phyloP scores from a whole-genome alignment of 1,140 invertebrate genomes.

The Drosophila takahashii region DNA sequence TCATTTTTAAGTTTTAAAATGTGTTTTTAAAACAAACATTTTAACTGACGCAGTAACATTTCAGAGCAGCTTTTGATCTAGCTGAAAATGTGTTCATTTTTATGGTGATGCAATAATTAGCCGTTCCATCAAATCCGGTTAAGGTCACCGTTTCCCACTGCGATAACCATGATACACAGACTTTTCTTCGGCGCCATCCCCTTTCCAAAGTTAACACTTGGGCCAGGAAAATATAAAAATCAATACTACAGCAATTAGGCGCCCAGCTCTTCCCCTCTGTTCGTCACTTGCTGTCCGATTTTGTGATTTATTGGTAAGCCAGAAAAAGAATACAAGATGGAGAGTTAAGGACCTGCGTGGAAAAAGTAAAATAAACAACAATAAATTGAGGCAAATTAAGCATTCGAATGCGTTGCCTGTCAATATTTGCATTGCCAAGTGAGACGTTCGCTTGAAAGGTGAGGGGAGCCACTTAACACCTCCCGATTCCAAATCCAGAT shows the following conservation, averaged over 20 bases:
- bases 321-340: constrained; percentile 5
- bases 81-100: not conserved
- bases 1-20: constrained; percentile 25
- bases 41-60: too few species aligned
- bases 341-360: constrained; percentile 2
- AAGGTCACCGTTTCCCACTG: not conserved
- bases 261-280: constrained; percentile 4
- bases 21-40: too few species aligned
- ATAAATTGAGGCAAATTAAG: constrained; percentile 74
- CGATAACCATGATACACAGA: not conserved
- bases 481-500: constrained; percentile 35
- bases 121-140: constrained; percentile 15
- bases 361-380: constrained; percentile 58
- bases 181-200: constrained; percentile 20
- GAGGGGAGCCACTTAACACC: constrained; percentile 26
- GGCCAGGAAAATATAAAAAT: constrained; percentile 50
- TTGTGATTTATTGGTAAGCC: constrained; percentile 58
- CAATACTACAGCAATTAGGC: constrained; percentile 67
- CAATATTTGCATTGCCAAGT: constrained; percentile 70
- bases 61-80: too few species aligned
- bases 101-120: constrained; percentile 16
- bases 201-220: constrained; percentile 28
- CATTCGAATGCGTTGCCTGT: constrained; percentile 55
- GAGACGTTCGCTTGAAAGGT: constrained; percentile 1
- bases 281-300: constrained; percentile 36